Percentiles rank a stretch among this genome's conserved stretches.
Conservation (phyloP, 2,113 vertebrate species). For the Nannobrachium achirus region DNA sequence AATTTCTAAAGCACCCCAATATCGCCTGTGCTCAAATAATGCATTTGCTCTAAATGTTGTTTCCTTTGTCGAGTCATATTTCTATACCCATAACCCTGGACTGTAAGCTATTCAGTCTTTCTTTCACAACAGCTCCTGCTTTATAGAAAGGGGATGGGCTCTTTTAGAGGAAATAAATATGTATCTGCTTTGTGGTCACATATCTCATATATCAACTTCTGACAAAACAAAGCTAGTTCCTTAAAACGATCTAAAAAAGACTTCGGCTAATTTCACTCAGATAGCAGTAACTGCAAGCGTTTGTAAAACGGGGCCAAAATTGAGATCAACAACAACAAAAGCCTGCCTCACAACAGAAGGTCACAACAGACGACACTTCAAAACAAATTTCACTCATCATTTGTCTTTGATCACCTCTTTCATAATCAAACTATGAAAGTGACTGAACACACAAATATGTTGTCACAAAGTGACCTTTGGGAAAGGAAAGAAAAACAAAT, state of each 20-base stretch:
- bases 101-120: conserved; percentile 15
- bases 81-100: conserved; percentile 7
- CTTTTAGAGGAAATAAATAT: conserved; percentile 28
- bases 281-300: neutral
- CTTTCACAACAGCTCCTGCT: conserved; percentile 11
- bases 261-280: neutral
- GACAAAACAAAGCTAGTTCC: too few relatives aligned
- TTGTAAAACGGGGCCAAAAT: neutral
- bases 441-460: conserved; percentile 19
- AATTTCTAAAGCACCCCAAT: neutral
- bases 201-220: neutral
- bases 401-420: conserved; percentile 49
- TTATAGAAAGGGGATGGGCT: conserved; percentile 28
- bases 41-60: neutral
- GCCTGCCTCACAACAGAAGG: neutral
- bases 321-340: conserved; percentile 20
- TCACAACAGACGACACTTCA: conserved; percentile 18
- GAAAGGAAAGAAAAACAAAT: too few relatives aligned
- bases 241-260: neutral
- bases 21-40: conserved; percentile 1
- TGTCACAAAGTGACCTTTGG: conserved; percentile 43
- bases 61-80: neutral
- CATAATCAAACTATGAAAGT: conserved; percentile 56
- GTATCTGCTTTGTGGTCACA: conserved; percentile 6
- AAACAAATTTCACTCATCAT: conserved; percentile 16